Conservation (phyloP, 2,113 vertebrate species). For the Mesitornis unicolor region DNA sequence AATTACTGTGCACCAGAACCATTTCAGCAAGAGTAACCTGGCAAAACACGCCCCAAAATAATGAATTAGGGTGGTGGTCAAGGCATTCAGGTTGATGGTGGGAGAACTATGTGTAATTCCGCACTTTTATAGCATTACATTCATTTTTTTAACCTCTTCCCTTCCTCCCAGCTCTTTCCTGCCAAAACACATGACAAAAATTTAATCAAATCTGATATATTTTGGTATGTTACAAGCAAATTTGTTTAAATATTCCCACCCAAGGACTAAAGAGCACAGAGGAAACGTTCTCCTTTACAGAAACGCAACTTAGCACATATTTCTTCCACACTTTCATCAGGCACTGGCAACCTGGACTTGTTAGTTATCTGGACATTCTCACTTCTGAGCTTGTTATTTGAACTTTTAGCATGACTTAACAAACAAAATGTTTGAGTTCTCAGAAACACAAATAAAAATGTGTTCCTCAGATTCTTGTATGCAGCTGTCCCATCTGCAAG, state of each 20-base stretch:
- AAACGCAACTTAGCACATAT: background rate
- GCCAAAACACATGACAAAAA: background rate
- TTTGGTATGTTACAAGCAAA: background rate
- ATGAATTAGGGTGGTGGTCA: background rate
- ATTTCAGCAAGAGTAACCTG: background rate
- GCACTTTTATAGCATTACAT: background rate
- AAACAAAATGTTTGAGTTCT: background rate
- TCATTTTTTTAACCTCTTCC: background rate
- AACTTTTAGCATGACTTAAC: background rate
- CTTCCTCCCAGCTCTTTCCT: background rate
- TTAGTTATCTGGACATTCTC: background rate
- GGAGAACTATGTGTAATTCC: background rate
- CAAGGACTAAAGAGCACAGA: background rate
- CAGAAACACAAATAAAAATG: background rate
- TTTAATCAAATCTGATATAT: background rate
- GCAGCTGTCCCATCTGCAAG: background rate
- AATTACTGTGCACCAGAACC: background rate
- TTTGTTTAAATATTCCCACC: background rate
- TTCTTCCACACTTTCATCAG: background rate
- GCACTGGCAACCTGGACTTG: background rate
- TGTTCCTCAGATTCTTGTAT: background rate
- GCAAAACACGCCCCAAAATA: background rate
- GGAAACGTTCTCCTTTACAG: background rate
- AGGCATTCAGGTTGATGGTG: background rate
- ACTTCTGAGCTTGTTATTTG: background rate